phyloP scores from a whole-genome alignment of 1,140 invertebrate genomes.

The Lutraria rhynchaena region DNA sequence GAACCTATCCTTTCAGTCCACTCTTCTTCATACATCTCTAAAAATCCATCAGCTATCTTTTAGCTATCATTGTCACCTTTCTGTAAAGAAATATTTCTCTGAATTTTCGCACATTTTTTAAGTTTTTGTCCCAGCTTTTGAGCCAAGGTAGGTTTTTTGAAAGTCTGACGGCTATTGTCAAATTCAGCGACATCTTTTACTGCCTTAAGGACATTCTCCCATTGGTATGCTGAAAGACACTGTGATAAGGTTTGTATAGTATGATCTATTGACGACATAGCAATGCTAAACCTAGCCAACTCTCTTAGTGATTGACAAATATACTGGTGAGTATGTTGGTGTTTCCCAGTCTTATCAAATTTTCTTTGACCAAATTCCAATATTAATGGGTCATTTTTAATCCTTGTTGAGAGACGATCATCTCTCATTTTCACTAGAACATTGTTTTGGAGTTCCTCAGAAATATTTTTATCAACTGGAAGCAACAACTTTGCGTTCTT shows the following conservation, averaged over 20 bases:
- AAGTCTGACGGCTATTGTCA: neutral
- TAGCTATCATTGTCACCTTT: neutral
- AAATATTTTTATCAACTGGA: neutral
- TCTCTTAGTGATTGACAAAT: constrained; percentile 14
- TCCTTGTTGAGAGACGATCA: neutral
- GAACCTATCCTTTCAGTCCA: constrained; percentile 4
- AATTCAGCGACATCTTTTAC: constrained; percentile 6
- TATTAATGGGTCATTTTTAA: constrained; percentile 6
- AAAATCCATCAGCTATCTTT: neutral
- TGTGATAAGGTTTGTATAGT: neutral
- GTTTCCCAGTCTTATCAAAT: constrained; percentile 17
- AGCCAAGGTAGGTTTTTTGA: constrained; percentile 8
- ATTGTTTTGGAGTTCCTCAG: constrained; percentile 11
- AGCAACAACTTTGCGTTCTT: constrained; percentile 6
- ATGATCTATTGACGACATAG: neutral
- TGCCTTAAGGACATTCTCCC: neutral
- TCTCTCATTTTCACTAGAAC: constrained; percentile 2
- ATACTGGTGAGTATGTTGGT: constrained; percentile 9
- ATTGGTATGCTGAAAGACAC: neutral
- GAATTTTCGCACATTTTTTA: constrained; percentile 12
- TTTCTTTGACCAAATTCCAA: constrained; percentile 24
- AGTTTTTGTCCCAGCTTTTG: constrained; percentile 18
- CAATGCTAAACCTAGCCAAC: neutral
- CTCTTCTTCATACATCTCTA: neutral
- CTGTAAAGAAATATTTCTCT: neutral